Base-by-base conservation (phyloP, 2,113 vertebrate genomes). In the Hippocampus guttulatus region DNA sequence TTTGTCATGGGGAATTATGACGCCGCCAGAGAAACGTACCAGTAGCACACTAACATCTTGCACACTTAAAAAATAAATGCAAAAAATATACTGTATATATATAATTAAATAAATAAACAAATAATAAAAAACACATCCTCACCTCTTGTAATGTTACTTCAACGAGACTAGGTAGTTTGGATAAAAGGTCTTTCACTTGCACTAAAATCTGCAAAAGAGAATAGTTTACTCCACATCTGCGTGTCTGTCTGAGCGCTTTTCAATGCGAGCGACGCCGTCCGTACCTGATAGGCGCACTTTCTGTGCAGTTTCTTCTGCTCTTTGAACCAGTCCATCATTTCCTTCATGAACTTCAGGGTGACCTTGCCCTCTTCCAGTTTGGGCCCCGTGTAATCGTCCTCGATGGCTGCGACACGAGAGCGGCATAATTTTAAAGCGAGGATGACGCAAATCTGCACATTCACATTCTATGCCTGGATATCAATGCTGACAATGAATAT, bases 221-320 rank as follows among this genome's bases (percentile, higher is more conserved):
- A 68, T 6, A 43, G 21, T n/a, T 55, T 5, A 38, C 25, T 68
- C 18, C 49, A 41, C 21, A 23, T 40, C 12, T 52, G 25, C 43
- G 27, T 2, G 23, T 27, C 20, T 0, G 21, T 20, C 12, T 21
- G 21, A 41, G 20, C 21, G 20, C n/a, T 18, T 65, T 18, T 47
- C 8, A 38, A 21, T 8, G 15, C 5, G 18, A 38, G 49, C 41
- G 3, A 16, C 14, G 5, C 11, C 49, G 16, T 55, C 11, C 30
- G 16, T 55, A 97, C 96, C 95, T 98, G 96, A 83, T 98, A 98
- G 77, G 94, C 96, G 75, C 95, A 98, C 73, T 98, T 98, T 83
- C 96, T 91, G 86, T 98, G 96, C 64, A 98, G 88, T 65, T 98
- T 98, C 84, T 96, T 97, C 87, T 98, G 94, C 1, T 95, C 96